These are phyloP conservation scores for Drosophila demipolita DNA, from an alignment of 2,888 invertebrate genomes.

Conservation along the genomic window DNA sequence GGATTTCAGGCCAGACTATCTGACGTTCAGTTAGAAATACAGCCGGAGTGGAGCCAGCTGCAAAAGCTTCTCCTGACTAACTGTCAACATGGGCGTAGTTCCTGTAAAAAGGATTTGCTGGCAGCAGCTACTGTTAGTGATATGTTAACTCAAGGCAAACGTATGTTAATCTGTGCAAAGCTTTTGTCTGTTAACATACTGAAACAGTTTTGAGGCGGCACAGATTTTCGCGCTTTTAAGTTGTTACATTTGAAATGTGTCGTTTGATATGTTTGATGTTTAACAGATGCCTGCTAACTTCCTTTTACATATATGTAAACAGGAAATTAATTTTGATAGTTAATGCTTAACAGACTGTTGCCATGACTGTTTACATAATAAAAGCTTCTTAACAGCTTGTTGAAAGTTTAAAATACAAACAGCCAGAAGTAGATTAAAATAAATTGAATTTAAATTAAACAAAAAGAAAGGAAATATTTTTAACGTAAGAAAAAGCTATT, in stretches of 20 bases:
- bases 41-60: conserved; percentile 71
- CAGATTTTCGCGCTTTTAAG: background rate
- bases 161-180: background rate
- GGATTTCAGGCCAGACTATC: conserved; percentile 60
- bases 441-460: background rate
- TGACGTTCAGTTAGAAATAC: conserved; percentile 73
- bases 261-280: background rate
- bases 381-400: background rate
- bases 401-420: background rate
- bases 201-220: background rate
- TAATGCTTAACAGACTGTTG: background rate
- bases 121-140: background rate
- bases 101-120: background rate
- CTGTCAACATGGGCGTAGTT: conserved; percentile 24
- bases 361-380: background rate
- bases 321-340: background rate
- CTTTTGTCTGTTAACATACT: background rate
- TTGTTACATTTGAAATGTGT: background rate
- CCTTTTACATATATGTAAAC: background rate
- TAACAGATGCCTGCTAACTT: background rate
- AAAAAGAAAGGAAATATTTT: background rate
- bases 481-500: background rate
- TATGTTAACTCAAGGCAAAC: background rate
- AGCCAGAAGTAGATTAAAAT: background rate
- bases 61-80: conserved; percentile 18